Evolutionary conservation across 2,113 vertebrate species (phyloP).

Genomic region (Atractosteus spatula): DNA sequence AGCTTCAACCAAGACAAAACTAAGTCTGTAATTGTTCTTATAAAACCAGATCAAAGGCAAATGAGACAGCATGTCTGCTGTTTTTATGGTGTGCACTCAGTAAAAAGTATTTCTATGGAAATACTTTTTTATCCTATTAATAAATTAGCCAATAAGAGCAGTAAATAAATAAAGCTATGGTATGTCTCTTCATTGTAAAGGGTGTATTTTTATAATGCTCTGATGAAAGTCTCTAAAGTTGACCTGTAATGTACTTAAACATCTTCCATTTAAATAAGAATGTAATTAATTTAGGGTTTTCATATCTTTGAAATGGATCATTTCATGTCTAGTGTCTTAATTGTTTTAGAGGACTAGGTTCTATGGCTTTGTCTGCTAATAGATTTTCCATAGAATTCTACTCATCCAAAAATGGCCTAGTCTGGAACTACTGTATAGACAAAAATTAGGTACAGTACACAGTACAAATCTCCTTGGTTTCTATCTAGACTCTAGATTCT

Average conservation of each 20-base stretch:
- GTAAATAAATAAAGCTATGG: background rate
- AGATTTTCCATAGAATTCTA: no score
- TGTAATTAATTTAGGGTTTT: background rate
- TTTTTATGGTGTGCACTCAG: no score
- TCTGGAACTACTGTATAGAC: no score
- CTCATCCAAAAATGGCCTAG: no score
- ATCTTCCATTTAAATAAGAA: conserved; percentile 20
- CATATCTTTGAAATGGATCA: conserved; percentile 7
- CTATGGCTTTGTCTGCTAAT: no score
- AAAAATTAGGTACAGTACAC: no score
- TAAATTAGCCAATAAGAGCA: background rate
- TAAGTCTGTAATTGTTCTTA: conserved; percentile 22
- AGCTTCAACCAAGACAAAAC: conserved; percentile 11
- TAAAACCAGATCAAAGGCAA: conserved; percentile 34
- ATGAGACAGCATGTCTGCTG: conserved; percentile 13
- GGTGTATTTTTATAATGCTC: conserved; percentile 16
- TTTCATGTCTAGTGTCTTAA: no score
- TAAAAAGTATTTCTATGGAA: no score
- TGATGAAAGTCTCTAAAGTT: conserved; percentile 19
- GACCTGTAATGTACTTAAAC: background rate
- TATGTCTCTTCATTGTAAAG: conserved; percentile 21
- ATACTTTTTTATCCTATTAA: background rate
- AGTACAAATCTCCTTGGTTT: no score
- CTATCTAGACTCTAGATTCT: no score
- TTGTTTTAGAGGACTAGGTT: no score